Evolutionary conservation across 2,113 vertebrate species (phyloP), one percentile per base, ranked within the genome.

Genomic region (Cygnus atratus): DNA sequence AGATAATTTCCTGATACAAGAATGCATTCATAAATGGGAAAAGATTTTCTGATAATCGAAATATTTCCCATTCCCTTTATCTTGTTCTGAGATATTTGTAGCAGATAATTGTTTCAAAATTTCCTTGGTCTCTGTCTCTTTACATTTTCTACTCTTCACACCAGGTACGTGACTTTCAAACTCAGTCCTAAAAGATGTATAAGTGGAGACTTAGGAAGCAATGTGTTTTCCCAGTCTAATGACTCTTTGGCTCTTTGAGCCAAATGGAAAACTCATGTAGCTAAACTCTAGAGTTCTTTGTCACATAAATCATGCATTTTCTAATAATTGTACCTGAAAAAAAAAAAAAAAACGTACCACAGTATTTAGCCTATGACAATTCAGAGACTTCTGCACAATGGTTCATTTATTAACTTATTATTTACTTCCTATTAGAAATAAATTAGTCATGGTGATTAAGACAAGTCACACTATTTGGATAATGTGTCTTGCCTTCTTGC

Each of bases 31-130:
- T 88, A 96, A 91, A 83, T 74, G 63, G 72, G 63, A 85, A 89
- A 96, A 85, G 75, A 91, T 92, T 90, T 92, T 92, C 55, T 86
- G 67, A 83, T 84, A 86, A 88, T 80, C 80, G 80, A 93, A 73
- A 92, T 66, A 50, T 73, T 92, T 93, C 44, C 54, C 57, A 89
- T 94, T 82, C 90, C 67, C 68, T 95, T 93, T 93, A 84, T n/a
- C 83, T 92, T 76, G 10, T 84, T 84, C 59, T 90, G 86, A 88
- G 88, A 80, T 96, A 95, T 88, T 73, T 80, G 68, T 86, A 77
- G 72, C 59, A 90, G 88, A 80, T 92, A 93, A 90, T 84, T 71
- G 46, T 83, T 88, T 88, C 72, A 86, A 58, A 83, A 80, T 88
- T 57, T 93, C 79, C 88, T 90, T 6, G 1, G 46, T 92, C 37